Evolutionary conservation across 2,113 vertebrate species (phyloP), one percentile per base, ranked within the genome.

Genomic region (Pygoscelis adeliae): DNA sequence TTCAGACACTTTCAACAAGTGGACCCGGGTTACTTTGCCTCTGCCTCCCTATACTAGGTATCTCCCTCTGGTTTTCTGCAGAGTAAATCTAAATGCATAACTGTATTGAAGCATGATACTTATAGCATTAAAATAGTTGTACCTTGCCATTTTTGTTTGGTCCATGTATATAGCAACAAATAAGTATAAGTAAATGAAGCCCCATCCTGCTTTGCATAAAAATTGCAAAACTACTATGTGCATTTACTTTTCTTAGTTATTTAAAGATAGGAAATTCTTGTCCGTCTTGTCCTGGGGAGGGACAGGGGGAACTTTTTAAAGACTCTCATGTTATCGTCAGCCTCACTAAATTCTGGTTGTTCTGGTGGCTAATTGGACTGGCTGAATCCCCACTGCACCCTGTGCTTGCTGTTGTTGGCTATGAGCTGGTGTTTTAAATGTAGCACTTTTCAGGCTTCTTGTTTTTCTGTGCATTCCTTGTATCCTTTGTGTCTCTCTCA

Each of bases 1-100:
- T 70, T 99, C 99, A 10, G 99, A 99, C 91, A 99, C 98, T 9
- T 99, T 99, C 97, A 99, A 99, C 98, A 99, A 99, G 96, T 99
- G 99, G 99, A 99, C 99, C 11, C 98, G 99, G 30, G 97, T 99
- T 89, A 99, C 99, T 59, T 95, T 99, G 95, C 99, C 99, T 40
- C 98, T 99, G 83, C 99, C 99, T 36, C 97, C 98, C 56, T 99
- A 99, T 30, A 99, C 99, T 76, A 99, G 99, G 99, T 99, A 98
- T 65, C 15, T 91, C n/a, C 27, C 30, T 80, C 30, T 95, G 49
- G 13, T 63, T 91, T 71, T 85, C 71, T 88, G 30, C 55, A 81
- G 42, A 93, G 46, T 65, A 93, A 87, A 80, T 62, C 46, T 46
- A 42, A 92, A 87, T 72, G 10, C 32, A 12, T 52, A 65, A 21